Evolutionary conservation across 1,140 invertebrate genomes (phyloP).

Genomic region (Camponotus floridanus): DNA sequence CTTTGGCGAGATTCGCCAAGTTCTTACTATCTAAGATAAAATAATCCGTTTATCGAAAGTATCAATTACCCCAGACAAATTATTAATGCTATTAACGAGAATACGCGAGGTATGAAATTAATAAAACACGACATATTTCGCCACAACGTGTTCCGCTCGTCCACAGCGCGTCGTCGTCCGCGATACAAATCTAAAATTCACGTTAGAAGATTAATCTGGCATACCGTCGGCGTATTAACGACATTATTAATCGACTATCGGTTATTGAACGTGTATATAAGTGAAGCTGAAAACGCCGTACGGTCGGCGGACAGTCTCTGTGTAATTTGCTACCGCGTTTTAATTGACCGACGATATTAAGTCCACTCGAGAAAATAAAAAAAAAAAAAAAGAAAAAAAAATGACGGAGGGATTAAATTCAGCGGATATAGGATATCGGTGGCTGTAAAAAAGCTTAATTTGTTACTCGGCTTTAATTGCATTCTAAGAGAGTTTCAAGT

Average conservation of each 20-base stretch:
- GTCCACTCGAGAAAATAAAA: constrained; percentile 2
- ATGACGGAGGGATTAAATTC: constrained; percentile 45
- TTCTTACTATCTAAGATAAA: background rate
- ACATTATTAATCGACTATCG: constrained; percentile 38
- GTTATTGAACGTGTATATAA: constrained; percentile 42
- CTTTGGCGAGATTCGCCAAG: background rate
- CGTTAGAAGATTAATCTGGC: constrained; percentile 27
- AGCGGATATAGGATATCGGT: constrained; percentile 11
- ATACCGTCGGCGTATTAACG: constrained; percentile 46
- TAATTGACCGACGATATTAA: constrained; percentile 55
- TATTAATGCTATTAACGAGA: constrained; percentile 32
- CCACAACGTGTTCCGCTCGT: background rate
- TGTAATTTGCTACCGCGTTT: constrained; percentile 59
- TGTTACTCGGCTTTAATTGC: constrained; percentile 38
- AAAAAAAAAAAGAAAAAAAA: constrained; percentile 37
- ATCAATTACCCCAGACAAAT: constrained; percentile 46
- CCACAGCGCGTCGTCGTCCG: background rate
- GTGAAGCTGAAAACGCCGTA: constrained; percentile 48
- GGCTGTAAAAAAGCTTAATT: constrained; percentile 39
- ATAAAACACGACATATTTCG: constrained; percentile 40
- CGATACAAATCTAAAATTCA: constrained; percentile 36
- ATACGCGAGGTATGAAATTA: constrained; percentile 23
- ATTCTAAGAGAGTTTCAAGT: background rate
- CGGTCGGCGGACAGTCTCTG: constrained; percentile 16
- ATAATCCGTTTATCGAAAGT: constrained; percentile 50